These are phyloP conservation scores for Dryococelus australis DNA, from an alignment of 2,888 invertebrate genomes.

Conservation along the genomic window DNA sequence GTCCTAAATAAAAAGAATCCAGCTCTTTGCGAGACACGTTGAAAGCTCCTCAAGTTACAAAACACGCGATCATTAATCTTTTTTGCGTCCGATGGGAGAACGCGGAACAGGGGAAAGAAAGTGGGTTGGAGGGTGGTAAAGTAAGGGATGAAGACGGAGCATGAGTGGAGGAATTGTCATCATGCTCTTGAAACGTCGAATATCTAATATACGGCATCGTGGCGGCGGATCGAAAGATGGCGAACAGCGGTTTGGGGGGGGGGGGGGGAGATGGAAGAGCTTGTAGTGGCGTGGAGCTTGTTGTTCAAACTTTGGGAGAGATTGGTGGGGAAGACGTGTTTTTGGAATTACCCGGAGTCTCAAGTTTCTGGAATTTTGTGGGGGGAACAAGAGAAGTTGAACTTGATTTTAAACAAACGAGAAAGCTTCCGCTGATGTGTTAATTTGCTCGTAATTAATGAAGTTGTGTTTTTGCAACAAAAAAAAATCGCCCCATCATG, in stretches of 20 bases:
- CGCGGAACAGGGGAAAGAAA: neutral
- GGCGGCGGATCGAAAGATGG: neutral
- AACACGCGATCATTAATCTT: slow-evolving; percentile 37
- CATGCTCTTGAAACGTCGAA: slow-evolving; percentile 42
- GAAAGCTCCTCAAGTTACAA: slow-evolving; percentile 34
- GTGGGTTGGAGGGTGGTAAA: neutral
- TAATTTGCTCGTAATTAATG: slow-evolving; percentile 1
- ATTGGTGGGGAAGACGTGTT: slow-evolving; percentile 25
- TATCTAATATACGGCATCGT: slow-evolving; percentile 42
- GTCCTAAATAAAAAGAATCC: slow-evolving; percentile 28
- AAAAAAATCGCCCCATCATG: neutral
- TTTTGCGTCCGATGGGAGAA: neutral
- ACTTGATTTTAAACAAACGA: slow-evolving; percentile 13
- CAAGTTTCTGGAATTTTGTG: neutral
- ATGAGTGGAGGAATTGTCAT: slow-evolving; percentile 37
- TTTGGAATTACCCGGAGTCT: slow-evolving; percentile 22
- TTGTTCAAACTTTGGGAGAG: neutral
- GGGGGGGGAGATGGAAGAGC: neutral
- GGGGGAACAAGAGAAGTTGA: neutral
- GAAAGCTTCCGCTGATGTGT: slow-evolving; percentile 30
- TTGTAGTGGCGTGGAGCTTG: neutral
- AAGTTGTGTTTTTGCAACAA: neutral
- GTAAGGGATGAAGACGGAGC: neutral
- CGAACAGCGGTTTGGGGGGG: slow-evolving; percentile 11
- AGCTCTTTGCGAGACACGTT: slow-evolving; percentile 29